Base-by-base conservation (phyloP, 2,888 invertebrate species). In the Mesorhabditis sp. region DNA sequence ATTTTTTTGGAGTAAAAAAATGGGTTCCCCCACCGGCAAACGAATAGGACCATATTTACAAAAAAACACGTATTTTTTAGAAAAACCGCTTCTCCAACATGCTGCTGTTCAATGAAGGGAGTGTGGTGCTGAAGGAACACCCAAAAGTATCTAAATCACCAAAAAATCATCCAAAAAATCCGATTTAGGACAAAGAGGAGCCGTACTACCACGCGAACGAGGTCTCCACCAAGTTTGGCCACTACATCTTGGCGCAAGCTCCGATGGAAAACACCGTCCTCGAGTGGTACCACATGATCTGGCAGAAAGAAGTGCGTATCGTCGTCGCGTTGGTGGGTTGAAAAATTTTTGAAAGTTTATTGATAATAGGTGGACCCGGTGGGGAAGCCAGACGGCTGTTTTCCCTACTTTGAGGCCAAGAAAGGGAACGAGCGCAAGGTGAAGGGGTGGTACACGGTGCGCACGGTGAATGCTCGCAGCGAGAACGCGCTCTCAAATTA, bases 201-300 rank as follows among this genome's bases (percentile, higher is more conserved):
- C 58, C 58, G 58, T 50, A 50, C 58, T 50, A 50, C n/a, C n/a
- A 50, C n/a, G 58, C 58, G 7, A 50, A 10, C n/a, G 58, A 10
- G n/a, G 58, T 50, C 10, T n/a, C 58, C 10, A 50, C 58, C 10
- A n/a, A 50, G 58, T 13, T 50, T 10, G 58, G 58, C n/a, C 10
- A 50, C 58, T 50, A 13, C 58, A 50, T 50, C n/a, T 13, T 50
- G 7, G 58, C 58, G n/a, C 58, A 50, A n/a, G 58, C 58, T 50
- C 58, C 58, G n/a, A 50, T 50, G 58, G 58, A 50, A n/a, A 50
- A 50, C 58, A 50, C n/a, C n/a, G 10, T 50, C n/a, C 58, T 50
- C 10, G 58, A 50, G n/a, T 50, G 58, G 58, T 50, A 50, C n/a
- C 58, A 50, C n/a, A 10, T 50, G 58, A 50, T 50, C 58, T 50